Base-by-base conservation (phyloP, 2,113 vertebrate species). In the Pagrus major region DNA sequence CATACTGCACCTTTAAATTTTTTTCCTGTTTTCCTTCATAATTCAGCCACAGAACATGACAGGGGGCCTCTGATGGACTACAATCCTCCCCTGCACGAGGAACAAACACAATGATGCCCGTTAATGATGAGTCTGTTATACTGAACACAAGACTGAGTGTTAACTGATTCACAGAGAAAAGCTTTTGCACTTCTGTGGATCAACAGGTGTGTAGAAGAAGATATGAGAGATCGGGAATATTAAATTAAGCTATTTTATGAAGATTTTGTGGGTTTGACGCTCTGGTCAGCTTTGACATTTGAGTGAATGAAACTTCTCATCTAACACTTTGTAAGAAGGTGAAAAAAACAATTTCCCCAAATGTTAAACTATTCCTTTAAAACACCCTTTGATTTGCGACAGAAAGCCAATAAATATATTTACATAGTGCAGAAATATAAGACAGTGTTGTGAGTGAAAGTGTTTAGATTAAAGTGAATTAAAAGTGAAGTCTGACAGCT, bases 391-490 rank as follows among this genome's bases (percentile, higher is more conserved):
- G 46, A 9, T 31, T 41, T 67, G 68, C 49, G 65, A 33, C 25
- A 39, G 39, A 16, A 14, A 63, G 12, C 8, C 25, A 75, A 70
- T 84, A 81, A 76, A 81, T 84, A 84, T 76, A 81, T 82, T 49
- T 74, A 84, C 78, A 86, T 0, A 27, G 71, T 52, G 61, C 66
- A 63, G 66, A 25, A 1, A 31, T 25, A 56, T 6, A 0, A 33
- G 12, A 65, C 35, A 67, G 12, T 25, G 31, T 15, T 20, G 44
- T 42, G 42, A 41, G 16, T 1, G 23, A 4, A 39, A 21, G 5
- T 56, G 56, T 15, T 33, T 9, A 1, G 8, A n/a, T 25, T 29
- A 1, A 70, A 6, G 56, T 74, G 63, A 79, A 61, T 27, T n/a
- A 44, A 59, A 52, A 65, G 1, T 3, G 2, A 9, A 3, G 7